These are phyloP conservation scores for Muscicapa adusta DNA, from an alignment of 2,113 vertebrate species.

Conservation along the genomic window DNA sequence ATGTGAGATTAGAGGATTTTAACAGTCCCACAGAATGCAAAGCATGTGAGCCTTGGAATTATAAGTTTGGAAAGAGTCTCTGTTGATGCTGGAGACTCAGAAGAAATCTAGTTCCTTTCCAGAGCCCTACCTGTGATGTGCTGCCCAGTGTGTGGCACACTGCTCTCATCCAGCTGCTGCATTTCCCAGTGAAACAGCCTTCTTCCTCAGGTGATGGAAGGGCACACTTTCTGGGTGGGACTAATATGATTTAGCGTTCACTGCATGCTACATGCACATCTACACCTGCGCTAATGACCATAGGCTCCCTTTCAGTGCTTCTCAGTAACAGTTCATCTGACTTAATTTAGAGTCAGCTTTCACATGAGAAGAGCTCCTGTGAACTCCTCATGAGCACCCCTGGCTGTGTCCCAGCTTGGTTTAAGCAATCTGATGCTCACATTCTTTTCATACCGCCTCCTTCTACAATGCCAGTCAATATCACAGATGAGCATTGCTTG, in stretches of 20 bases:
- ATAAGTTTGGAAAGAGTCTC: background rate
- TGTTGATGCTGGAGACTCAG: background rate
- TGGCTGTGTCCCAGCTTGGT: background rate
- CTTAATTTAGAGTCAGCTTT: background rate
- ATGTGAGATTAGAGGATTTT: background rate
- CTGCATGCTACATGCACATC: background rate
- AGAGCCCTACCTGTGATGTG: background rate
- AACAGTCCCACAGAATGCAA: background rate
- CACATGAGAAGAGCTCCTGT: background rate
- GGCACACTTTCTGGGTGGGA: background rate
- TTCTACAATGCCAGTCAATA: background rate
- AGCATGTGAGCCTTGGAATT: background rate
- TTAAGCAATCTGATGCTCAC: background rate
- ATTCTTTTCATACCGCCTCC: background rate
- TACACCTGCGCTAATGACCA: background rate
- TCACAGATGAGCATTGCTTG: background rate
- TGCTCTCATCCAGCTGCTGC: background rate
- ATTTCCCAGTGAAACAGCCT: background rate
- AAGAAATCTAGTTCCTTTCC: background rate
- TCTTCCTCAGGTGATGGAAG: background rate
- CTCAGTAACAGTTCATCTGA: background rate
- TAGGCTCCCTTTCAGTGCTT: background rate
- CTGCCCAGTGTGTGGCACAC: background rate
- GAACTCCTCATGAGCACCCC: background rate
- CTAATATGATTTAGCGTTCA: background rate